A percentile compares a stretch with the other conserved stretches of the same genome.
Conservation (phyloP, 1,140 invertebrate genomes). For the Scaptomyza graminum region DNA sequence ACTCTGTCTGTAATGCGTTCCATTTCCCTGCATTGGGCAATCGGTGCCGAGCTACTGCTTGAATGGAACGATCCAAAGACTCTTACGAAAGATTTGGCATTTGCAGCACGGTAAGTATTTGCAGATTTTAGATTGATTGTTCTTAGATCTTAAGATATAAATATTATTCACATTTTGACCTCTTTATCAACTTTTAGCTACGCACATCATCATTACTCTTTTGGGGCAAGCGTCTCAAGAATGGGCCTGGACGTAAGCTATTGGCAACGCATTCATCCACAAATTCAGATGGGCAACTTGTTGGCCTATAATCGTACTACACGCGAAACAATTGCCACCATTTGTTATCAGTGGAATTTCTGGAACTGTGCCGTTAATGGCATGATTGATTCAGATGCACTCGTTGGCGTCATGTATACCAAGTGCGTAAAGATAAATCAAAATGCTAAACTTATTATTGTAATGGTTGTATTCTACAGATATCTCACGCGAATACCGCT, state of each 20-base stretch:
- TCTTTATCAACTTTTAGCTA: conserved; percentile 36
- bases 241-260: conserved; percentile 78
- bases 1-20: conserved; percentile 74
- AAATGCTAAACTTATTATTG: background rate
- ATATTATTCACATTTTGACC: background rate
- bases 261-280: conserved; percentile 77
- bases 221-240: conserved; percentile 66
- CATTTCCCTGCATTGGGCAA: conserved; percentile 60
- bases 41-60: conserved; percentile 69
- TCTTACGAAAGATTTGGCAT: conserved; percentile 53
- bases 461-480: conserved; percentile 29
- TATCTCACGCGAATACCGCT: conserved; percentile 60
- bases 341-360: conserved; percentile 81
- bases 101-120: conserved; percentile 62
- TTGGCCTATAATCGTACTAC: conserved; percentile 76
- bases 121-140: background rate
- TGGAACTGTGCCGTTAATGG: conserved; percentile 69
- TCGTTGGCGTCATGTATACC: conserved; percentile 78
- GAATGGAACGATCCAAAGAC: conserved; percentile 72
- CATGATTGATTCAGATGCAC: conserved; percentile 74
- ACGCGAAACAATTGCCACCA: conserved; percentile 68
- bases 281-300: conserved; percentile 78
- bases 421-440: conserved; percentile 48
- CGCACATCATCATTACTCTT: conserved; percentile 59
- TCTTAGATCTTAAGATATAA: too few relatives aligned